phyloP scores from a whole-genome alignment of 2,888 invertebrate species.

The Diloba caeruleocephala region DNA sequence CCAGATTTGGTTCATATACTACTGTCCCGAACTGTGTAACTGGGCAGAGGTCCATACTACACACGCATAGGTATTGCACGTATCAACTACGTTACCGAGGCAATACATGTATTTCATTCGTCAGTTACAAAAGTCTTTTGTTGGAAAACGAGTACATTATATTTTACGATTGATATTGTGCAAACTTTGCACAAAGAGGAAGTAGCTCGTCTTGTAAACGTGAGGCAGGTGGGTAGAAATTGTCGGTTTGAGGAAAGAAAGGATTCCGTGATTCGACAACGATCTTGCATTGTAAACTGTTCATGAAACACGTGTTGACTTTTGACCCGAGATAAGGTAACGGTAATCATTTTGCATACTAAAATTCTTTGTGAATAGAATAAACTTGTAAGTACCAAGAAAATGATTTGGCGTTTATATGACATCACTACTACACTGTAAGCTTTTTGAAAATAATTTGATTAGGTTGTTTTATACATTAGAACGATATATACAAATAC shows the following conservation, averaged over 20 bases:
- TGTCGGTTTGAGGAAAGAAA: slow-evolving; percentile 63
- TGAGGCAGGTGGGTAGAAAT: slow-evolving; percentile 60
- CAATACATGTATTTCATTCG: slow-evolving; percentile 24
- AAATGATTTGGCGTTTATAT: slow-evolving; percentile 32
- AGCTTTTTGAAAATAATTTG: no score
- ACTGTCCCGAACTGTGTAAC: slow-evolving; percentile 5
- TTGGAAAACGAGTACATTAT: slow-evolving; percentile 58
- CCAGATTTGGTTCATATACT: slow-evolving; percentile 1
- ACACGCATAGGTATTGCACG: slow-evolving; percentile 33
- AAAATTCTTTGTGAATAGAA: slow-evolving; percentile 37
- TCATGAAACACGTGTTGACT: slow-evolving; percentile 61
- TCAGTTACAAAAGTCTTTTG: slow-evolving; percentile 58
- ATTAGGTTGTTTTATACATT: no score
- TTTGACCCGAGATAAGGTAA: slow-evolving; percentile 59
- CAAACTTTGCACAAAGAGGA: slow-evolving; percentile 48
- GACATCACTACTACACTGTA: no score
- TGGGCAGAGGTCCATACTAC: neutral
- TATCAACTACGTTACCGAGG: slow-evolving; percentile 17
- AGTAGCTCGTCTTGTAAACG: slow-evolving; percentile 53
- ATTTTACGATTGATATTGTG: slow-evolving; percentile 62
- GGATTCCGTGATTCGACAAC: slow-evolving; percentile 71
- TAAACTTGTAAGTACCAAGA: slow-evolving; percentile 20
- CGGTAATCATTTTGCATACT: slow-evolving; percentile 52
- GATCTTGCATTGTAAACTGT: slow-evolving; percentile 59
- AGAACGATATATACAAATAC: no score